Percentiles rank a stretch among this genome's conserved stretches.
phyloP scores from a whole-genome alignment of 1,140 invertebrate species.

The Apis florea region DNA sequence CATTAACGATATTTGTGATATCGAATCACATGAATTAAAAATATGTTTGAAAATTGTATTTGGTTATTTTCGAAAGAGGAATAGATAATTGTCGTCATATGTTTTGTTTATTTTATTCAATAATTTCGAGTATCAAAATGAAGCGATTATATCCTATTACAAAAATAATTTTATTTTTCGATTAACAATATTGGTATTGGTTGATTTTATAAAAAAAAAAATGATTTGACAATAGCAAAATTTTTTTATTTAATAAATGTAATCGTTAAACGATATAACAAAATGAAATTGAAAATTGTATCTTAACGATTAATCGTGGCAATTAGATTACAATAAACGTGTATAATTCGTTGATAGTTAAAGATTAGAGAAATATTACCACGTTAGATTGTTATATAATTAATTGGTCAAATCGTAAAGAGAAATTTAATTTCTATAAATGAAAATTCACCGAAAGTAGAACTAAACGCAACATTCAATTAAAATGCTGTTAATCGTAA shows the following conservation, averaged over 20 bases:
- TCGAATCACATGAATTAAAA: no score
- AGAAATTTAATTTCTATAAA: background rate
- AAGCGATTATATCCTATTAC: no score
- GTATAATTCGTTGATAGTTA: background rate
- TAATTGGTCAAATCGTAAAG: background rate
- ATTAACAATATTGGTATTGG: no score
- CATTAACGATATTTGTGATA: background rate
- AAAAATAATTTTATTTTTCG: no score
- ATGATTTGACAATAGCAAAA: background rate
- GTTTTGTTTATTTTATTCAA: no score
- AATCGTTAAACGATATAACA: background rate
- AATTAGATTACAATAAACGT: background rate
- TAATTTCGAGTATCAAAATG: no score
- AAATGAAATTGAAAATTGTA: background rate
- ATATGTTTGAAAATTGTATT: no score
- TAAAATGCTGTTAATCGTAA: background rate
- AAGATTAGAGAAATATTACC: conserved; percentile 2
- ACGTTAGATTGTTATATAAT: background rate
- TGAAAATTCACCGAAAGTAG: background rate
- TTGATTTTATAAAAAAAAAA: no score
- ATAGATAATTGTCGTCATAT: no score
- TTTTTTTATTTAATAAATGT: background rate
- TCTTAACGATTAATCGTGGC: background rate
- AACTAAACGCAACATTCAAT: background rate
- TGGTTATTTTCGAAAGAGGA: no score